phyloP scores from a whole-genome alignment of 2,113 vertebrate genomes.

The Mus pahari region DNA sequence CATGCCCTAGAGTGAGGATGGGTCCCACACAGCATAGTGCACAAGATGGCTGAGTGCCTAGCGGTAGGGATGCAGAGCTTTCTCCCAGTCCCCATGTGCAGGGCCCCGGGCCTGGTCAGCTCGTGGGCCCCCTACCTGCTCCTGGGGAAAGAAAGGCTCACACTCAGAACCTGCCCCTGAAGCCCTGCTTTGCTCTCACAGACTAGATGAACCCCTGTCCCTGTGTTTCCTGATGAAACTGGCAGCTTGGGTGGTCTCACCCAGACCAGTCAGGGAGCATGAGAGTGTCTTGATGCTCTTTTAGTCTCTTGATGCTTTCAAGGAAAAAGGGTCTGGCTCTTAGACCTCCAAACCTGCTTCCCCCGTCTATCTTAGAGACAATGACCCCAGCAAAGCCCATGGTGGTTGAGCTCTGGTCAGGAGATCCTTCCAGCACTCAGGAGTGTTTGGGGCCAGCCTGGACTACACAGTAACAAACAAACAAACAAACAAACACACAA shows the following conservation, averaged over 20 bases:
- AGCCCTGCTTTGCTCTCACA: not conserved
- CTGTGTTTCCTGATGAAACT: rapidly evolving
- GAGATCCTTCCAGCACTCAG: not conserved
- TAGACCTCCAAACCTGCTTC: not conserved
- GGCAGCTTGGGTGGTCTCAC: too few species aligned
- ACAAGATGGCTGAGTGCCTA: rapidly evolving
- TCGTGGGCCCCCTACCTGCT: not conserved
- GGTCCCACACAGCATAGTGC: not conserved
- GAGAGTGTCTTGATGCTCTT: not conserved
- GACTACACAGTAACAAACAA: not conserved
- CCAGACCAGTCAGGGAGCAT: not conserved
- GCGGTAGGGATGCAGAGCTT: rapidly evolving
- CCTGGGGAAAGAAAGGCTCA: not conserved
- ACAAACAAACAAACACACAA: not conserved
- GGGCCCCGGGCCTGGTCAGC: not conserved
- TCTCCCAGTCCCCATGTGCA: not conserved
- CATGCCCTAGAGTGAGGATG: not conserved
- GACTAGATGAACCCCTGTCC: not conserved
- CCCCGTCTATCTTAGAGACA: not conserved
- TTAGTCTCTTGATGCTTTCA: not conserved
- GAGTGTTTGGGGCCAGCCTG: not conserved
- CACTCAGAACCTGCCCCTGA: not conserved
- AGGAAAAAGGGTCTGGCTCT: not conserved
- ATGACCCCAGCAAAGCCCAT: not conserved
- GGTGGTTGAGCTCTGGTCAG: not conserved